Evolutionary conservation across 2,797 vertebrate species (phyloP), one percentile per base, ranked within the genome.

Genomic region (Emys orbicularis): DNA sequence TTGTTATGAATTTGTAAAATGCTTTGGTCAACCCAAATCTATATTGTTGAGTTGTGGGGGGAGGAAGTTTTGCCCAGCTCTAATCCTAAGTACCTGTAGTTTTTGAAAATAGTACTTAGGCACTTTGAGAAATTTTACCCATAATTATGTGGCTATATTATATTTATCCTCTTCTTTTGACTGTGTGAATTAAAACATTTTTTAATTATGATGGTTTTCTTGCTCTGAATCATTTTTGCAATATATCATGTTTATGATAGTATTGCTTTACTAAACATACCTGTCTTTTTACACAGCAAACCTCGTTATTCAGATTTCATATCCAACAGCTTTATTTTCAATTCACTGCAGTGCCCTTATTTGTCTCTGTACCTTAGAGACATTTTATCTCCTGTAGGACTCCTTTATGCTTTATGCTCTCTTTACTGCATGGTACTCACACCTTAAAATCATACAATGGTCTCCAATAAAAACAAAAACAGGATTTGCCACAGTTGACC

Each of bases 381-480:
- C 84, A 2, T 54, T 52, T 89, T 34, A 81, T 5, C 18, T 83
- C 47, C 53, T 2, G 76, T 59, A 53, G 16, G 41, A 44, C 6
- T 68, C 65, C n/a, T 68, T 68, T 68, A n/a, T 56, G 3, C 29
- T 61, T 61, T 61, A 13, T 56, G 3, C n/a, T 44, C 5, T 61
- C 76, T 76, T 79, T 19, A 83, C 1, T 84, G 80, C 81, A 12
- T 59, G 21, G 2, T 81, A 54, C n/a, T 52, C 19, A 8, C 34
- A n/a, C n/a, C 27, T 50, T 49, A 72, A 72, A 41, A 3, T 37
- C 18, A 68, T 68, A 11, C 19, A 68, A 5, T 10, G 1, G 23
- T 74, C 3, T 84, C 41, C 86, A 81, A 87, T 95, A 19, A 3
- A 0, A 12, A n/a, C 1, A 0, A 2, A 52, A 50, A 25, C 4